Evolutionary conservation across 2,113 vertebrate genomes (phyloP).

Genomic region (Madoqua kirkii): DNA sequence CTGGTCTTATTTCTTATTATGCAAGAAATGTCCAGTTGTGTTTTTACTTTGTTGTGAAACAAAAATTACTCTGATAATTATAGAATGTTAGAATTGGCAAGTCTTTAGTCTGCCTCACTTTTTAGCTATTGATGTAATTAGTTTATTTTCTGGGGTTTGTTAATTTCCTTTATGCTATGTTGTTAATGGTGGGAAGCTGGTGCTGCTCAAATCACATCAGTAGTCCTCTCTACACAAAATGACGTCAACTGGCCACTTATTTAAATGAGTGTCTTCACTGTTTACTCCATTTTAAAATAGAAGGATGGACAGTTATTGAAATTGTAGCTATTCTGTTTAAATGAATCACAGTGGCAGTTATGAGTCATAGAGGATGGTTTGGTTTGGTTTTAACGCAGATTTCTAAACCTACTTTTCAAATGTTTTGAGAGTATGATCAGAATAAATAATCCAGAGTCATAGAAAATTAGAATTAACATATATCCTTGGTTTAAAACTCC

Average conservation of each 20-base stretch:
- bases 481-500: neutral
- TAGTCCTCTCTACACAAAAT: neutral
- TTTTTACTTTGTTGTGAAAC: neutral
- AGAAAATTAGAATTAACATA: neutral
- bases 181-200: neutral
- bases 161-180: neutral
- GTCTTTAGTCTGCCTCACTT: neutral
- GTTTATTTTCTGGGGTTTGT: neutral
- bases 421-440: neutral
- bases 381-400: neutral
- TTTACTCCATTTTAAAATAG: neutral
- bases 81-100: neutral
- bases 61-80: neutral
- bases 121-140: neutral
- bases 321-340: neutral
- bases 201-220: neutral
- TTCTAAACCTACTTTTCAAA: constrained; percentile 17
- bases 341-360: neutral
- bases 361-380: neutral
- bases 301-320: neutral
- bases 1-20: neutral
- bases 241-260: neutral
- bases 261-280: neutral
- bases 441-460: neutral
- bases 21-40: neutral